Evolutionary conservation across 2,888 invertebrate species (phyloP).

Genomic region (Tridacna gigas): DNA sequence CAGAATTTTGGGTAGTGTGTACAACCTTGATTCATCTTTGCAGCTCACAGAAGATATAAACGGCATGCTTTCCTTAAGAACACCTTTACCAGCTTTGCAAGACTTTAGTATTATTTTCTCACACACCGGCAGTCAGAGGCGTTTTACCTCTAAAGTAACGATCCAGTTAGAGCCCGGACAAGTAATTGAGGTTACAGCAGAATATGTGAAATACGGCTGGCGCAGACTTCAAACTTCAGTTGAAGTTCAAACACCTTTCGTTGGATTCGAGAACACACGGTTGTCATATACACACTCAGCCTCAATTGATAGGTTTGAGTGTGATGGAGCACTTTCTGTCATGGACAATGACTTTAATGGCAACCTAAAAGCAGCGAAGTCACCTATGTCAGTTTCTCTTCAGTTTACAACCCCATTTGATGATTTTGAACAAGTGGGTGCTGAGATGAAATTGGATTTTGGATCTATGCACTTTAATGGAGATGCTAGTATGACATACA

Average conservation of each 20-base stretch:
- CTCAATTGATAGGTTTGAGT: conserved; percentile 56
- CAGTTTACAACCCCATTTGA: conserved; percentile 43
- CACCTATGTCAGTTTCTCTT: conserved; percentile 32
- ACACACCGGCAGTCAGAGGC: conserved; percentile 36
- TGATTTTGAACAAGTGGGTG: conserved; percentile 43
- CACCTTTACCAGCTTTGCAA: conserved; percentile 33
- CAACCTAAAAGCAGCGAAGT: conserved; percentile 36
- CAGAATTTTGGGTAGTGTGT: conserved; percentile 38
- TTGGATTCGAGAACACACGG: conserved; percentile 41
- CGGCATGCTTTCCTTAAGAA: conserved; percentile 34
- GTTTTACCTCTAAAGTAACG: conserved; percentile 42
- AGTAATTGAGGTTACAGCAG: conserved; percentile 33
- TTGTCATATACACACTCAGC: conserved; percentile 47
- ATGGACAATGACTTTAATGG: conserved; percentile 50
- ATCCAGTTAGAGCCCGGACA: conserved; percentile 40
- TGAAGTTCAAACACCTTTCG: conserved; percentile 47
- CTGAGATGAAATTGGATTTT: conserved; percentile 40
- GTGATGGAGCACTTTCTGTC: conserved; percentile 41
- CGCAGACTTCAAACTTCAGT: conserved; percentile 46
- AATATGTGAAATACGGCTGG: conserved; percentile 53
- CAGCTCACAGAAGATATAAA: conserved; percentile 29
- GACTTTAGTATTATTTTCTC: conserved; percentile 41
- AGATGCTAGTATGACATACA: conserved; percentile 44
- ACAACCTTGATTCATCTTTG: conserved; percentile 38
- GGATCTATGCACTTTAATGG: conserved; percentile 21